These are phyloP conservation scores for Ectropis crepuscularia DNA, from an alignment of 2,888 invertebrate genomes.

Conservation along the genomic window DNA sequence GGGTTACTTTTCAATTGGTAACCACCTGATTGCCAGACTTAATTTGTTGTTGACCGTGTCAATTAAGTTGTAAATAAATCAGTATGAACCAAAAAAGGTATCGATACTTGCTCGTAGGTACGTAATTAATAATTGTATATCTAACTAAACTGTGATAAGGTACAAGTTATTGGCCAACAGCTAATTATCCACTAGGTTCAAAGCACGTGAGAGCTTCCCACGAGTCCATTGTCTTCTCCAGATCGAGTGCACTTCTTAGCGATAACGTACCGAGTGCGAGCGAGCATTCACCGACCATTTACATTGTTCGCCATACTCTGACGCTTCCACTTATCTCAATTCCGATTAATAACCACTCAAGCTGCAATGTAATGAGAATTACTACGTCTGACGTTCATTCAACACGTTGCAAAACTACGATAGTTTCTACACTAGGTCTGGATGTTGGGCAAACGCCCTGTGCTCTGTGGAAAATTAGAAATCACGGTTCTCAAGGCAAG, in stretches of 20 bases:
- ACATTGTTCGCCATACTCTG: conserved; percentile 58
- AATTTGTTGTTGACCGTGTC: too few species aligned
- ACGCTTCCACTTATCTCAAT: conserved; percentile 46
- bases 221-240: conserved; percentile 57
- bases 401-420: conserved; percentile 34
- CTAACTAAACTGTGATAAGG: conserved; percentile 45
- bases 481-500: conserved; percentile 73
- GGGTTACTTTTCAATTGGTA: too few species aligned
- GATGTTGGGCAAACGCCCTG: conserved; percentile 65
- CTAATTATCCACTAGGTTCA: conserved; percentile 58
- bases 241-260: conserved; percentile 69
- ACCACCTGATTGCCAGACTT: too few species aligned
- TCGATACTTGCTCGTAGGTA: neutral
- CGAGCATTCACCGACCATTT: conserved; percentile 49
- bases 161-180: conserved; percentile 69
- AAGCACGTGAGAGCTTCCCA: conserved; percentile 77
- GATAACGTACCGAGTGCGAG: conserved; percentile 59
- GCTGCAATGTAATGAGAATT: conserved; percentile 56
- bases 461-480: conserved; percentile 68
- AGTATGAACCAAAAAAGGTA: too few species aligned
- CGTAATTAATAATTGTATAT: conserved; percentile 14
- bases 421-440: conserved; percentile 53
- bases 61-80: too few species aligned
- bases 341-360: conserved; percentile 53
- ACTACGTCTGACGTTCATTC: conserved; percentile 48